phyloP scores from a whole-genome alignment of 2,797 vertebrate species.

The Acropternis orthonyx region DNA sequence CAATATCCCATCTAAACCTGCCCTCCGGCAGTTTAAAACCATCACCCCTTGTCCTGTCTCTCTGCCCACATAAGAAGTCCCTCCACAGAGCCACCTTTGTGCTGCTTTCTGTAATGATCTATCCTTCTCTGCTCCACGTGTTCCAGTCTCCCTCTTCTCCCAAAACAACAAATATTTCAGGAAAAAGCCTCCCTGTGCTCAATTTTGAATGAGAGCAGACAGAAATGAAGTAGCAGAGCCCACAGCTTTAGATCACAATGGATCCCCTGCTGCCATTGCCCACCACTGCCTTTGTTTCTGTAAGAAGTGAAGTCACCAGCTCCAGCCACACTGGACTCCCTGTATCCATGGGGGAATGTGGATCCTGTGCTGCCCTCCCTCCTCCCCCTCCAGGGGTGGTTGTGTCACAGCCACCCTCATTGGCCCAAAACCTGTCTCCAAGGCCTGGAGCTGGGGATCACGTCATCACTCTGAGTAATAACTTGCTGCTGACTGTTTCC shows the following conservation, averaged over 20 bases:
- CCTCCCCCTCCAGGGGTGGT: background rate
- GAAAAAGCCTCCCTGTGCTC: background rate
- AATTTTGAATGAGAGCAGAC: background rate
- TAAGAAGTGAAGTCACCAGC: background rate
- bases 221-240: background rate
- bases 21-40: background rate
- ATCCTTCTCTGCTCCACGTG: background rate
- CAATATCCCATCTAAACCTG: background rate
- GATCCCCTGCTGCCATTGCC: background rate
- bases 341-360: background rate
- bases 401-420: background rate
- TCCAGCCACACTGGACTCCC: background rate
- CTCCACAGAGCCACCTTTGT: background rate
- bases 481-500: constrained; percentile 21
- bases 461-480: background rate
- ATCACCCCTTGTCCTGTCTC: background rate
- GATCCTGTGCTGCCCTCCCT: background rate
- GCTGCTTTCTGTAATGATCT: background rate
- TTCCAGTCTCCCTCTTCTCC: background rate
- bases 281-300: fast-evolving
- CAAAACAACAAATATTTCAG: background rate
- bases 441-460: background rate
- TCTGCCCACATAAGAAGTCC: background rate
- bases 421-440: background rate
- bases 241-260: fast-evolving